phyloP scores from a whole-genome alignment of 1,140 invertebrate species.

The Papilio helenus region DNA sequence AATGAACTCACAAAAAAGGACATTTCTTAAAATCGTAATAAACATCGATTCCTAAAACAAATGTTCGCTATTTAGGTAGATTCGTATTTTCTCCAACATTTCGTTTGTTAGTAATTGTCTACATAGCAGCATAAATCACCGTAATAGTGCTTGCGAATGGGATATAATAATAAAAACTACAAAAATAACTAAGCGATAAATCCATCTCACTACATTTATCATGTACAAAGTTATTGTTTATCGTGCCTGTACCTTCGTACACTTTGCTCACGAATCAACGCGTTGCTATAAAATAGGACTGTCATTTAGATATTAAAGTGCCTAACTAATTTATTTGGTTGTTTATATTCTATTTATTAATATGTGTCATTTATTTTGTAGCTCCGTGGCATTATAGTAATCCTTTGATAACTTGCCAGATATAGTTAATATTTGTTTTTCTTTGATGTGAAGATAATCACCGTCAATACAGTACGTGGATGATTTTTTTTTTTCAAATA shows the following conservation, averaged over 20 bases:
- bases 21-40: background rate
- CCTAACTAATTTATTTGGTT: constrained; percentile 31
- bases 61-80: background rate
- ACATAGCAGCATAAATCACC: constrained; percentile 45
- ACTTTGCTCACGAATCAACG: constrained; percentile 31
- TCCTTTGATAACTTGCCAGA: background rate
- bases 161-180: constrained; percentile 66
- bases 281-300: constrained; percentile 11
- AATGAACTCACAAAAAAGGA: too few species aligned
- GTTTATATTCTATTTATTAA: constrained; percentile 10
- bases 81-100: constrained; percentile 34
- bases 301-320: constrained; percentile 24
- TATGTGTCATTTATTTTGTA: background rate
- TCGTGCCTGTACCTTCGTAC: constrained; percentile 46
- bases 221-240: constrained; percentile 63
- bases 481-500: too few species aligned
- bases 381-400: background rate
- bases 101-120: constrained; percentile 54
- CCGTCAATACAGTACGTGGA: too few species aligned
- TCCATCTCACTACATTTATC: constrained; percentile 66
- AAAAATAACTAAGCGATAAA: constrained; percentile 70
- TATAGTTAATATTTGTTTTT: background rate
- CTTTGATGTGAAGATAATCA: too few species aligned
- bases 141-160: constrained; percentile 41
- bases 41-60: background rate